phyloP scores from a whole-genome alignment of 2,113 vertebrate species.

The Cepphus grylle region DNA sequence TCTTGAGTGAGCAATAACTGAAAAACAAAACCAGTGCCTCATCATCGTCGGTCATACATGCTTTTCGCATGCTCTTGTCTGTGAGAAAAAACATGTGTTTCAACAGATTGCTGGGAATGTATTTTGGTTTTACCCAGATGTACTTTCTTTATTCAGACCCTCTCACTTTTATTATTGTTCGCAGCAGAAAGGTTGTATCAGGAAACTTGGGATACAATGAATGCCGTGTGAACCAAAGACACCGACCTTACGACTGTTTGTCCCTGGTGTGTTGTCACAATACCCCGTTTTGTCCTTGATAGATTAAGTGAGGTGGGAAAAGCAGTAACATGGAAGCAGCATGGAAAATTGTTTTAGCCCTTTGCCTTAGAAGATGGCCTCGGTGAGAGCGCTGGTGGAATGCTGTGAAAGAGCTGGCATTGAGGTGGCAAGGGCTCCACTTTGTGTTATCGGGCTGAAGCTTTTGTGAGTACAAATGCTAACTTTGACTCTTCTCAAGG shows the following conservation, averaged over 20 bases:
- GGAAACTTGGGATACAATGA: not conserved
- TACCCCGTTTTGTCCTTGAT: not conserved
- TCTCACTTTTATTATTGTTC: not conserved
- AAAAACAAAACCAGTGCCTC: not conserved
- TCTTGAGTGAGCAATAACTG: not conserved
- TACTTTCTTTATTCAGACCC: not conserved
- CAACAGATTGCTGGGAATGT: not conserved
- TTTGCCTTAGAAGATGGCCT: not conserved
- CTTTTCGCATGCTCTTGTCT: not conserved
- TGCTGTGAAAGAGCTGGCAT: not conserved
- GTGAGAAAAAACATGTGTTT: not conserved
- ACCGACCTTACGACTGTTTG: not conserved
- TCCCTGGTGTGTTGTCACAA: not conserved
- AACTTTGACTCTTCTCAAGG: conserved; percentile 23
- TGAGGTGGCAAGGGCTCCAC: not conserved
- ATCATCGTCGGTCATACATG: not conserved
- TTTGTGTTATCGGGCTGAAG: not conserved
- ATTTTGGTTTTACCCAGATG: not conserved
- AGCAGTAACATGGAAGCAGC: not conserved
- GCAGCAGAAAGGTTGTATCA: not conserved
- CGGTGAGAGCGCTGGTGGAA: not conserved
- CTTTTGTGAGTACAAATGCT: conserved; percentile 26
- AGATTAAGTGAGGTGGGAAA: conserved; percentile 2
- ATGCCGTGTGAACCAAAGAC: not conserved
- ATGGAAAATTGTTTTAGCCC: not conserved